These are phyloP conservation scores for Orthosia gothica DNA, from an alignment of 2,888 invertebrate genomes.

Conservation along the genomic window DNA sequence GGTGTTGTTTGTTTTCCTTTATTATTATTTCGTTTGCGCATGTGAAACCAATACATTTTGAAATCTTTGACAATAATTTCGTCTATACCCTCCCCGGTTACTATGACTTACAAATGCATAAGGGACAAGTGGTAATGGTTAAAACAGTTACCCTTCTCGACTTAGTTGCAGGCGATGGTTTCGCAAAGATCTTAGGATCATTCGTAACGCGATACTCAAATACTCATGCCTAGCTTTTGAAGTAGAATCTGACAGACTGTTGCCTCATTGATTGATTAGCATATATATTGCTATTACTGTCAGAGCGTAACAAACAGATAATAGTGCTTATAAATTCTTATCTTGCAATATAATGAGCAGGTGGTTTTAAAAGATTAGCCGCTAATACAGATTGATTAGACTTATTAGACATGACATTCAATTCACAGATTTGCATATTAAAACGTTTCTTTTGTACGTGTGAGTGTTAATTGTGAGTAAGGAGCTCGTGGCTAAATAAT, in stretches of 20 bases:
- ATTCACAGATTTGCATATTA: conserved; percentile 23
- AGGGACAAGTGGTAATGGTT: neutral
- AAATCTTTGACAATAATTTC: too few relatives aligned
- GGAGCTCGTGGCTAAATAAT: too few relatives aligned
- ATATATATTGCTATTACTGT: conserved; percentile 12
- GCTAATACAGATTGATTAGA: conserved; percentile 61
- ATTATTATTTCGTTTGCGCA: too few relatives aligned
- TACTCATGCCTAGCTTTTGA: neutral
- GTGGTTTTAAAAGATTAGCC: conserved; percentile 43
- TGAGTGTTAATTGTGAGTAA: neutral
- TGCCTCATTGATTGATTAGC: conserved; percentile 26
- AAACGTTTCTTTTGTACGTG: conserved; percentile 3
- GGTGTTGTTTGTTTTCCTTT: too few relatives aligned
- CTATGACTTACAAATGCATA: neutral
- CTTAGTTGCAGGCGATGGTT: neutral
- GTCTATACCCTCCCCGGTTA: too few relatives aligned
- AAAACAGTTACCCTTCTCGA: neutral
- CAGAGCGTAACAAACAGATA: conserved; percentile 23
- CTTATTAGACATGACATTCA: conserved; percentile 41
- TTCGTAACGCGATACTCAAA: neutral
- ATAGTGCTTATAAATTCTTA: conserved; percentile 22
- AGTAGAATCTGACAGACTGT: neutral
- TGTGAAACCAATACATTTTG: too few relatives aligned
- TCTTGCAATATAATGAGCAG: conserved; percentile 31
- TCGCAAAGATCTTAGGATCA: neutral